Evolutionary conservation across 2,888 invertebrate genomes (phyloP).

Genomic region (Drosophila ustulata): DNA sequence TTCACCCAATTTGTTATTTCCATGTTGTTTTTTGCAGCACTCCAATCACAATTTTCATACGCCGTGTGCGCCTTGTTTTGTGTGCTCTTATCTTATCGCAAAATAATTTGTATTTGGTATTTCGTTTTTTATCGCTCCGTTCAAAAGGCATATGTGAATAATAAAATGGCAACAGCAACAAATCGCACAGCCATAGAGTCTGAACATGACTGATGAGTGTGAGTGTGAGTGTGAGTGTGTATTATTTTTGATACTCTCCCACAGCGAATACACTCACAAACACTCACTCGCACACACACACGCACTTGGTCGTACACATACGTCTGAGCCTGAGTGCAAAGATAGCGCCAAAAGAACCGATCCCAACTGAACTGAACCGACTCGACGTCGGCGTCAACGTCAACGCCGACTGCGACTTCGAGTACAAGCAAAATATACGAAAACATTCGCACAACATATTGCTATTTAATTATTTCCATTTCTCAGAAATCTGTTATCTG

Average conservation of each 20-base stretch:
- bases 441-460: conserved; percentile 65
- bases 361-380: background rate
- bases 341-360: conserved; percentile 47
- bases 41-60: conserved; percentile 36
- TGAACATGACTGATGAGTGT: conserved; percentile 59
- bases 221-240: conserved; percentile 21
- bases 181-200: conserved; percentile 55
- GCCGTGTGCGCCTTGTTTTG: conserved; percentile 38
- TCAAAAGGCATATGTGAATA: conserved; percentile 66
- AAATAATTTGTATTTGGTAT: conserved; percentile 61
- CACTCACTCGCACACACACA: background rate
- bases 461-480: conserved; percentile 72
- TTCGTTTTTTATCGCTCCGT: conserved; percentile 61
- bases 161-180: conserved; percentile 51
- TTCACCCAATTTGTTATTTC: conserved; percentile 1
- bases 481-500: conserved; percentile 80
- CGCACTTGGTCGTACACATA: conserved; percentile 2
- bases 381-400: background rate
- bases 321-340: conserved; percentile 26
- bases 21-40: conserved; percentile 8
- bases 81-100: conserved; percentile 67
- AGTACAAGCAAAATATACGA: conserved; percentile 21
- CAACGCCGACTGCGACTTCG: background rate
- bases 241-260: conserved; percentile 20
- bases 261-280: background rate